Evolutionary conservation across 2,113 vertebrate species (phyloP), one percentile per base, ranked within the genome.

Genomic region (Sciurus niger): DNA sequence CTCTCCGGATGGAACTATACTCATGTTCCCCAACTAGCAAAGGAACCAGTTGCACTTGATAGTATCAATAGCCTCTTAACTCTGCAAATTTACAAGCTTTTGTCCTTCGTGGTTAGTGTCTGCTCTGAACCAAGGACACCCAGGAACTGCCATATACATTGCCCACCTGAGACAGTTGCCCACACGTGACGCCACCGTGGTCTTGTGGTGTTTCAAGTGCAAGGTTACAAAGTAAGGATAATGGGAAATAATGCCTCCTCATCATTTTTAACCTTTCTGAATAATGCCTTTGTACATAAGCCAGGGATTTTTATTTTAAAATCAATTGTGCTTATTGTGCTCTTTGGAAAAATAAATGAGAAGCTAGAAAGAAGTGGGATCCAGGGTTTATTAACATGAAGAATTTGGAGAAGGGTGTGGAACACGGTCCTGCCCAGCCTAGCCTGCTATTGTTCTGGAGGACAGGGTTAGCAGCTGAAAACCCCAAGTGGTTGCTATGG

Each of bases 311-410:
- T 97, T 95, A 97, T 96, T 98, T 96, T 92, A 97, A 98, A 97
- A 98, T 98, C 98, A 98, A 93, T 98, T 84, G 80, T 95, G 94
- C 94, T 96, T 91, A 83, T 89, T 97, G 92, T 58, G 24, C 92
- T 97, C 85, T 94, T 97, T 88, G 95, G 55, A 92, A 94, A 88
- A 96, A 89, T 83, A 92, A 82, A 93, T 1, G 6, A 78, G 97
- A 87, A n/a, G 30, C 53, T 5, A 37, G 82, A 78, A 92, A 82
- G 65, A 58, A 40, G 53, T n/a, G 67, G 78, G 74, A 84, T 63
- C 1, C 0, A 0, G 4, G 60, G 76, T 95, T 98, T 95, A 92
- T 96, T 93, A 88, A 93, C 87, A 77, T 73, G 94, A 77, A 72
- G 96, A 8, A 6, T 34, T 79, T 55, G 89, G 14, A 95, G 85